Percentiles rank a stretch among this genome's conserved stretches.
phyloP scores from a whole-genome alignment of 2,113 vertebrate species.

The Tonatia bakeri region DNA sequence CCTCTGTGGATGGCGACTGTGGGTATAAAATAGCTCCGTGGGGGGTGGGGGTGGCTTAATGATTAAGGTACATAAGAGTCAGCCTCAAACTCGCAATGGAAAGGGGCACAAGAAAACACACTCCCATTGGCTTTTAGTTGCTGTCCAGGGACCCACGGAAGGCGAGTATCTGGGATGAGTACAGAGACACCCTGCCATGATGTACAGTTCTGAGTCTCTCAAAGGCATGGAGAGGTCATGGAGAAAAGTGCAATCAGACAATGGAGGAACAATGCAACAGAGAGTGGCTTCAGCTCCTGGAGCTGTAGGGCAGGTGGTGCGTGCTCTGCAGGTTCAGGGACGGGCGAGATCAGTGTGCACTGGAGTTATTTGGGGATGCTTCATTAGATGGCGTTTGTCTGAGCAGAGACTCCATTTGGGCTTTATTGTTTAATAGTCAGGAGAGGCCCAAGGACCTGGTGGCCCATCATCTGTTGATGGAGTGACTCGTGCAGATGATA shows the following conservation, averaged over 20 bases:
- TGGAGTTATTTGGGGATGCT: neutral
- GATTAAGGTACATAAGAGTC: neutral
- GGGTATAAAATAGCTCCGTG: neutral
- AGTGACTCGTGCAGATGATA: constrained; percentile 22
- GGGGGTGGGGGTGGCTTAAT: neutral
- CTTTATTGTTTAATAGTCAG: constrained; percentile 9
- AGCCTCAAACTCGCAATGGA: neutral
- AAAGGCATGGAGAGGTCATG: neutral
- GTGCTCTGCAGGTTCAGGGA: neutral
- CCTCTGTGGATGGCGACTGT: neutral
- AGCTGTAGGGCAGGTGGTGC: neutral
- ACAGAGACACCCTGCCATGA: neutral
- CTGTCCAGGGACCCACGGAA: fast-evolving
- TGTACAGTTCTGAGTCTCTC: neutral
- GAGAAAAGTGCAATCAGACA: neutral
- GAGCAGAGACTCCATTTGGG: neutral
- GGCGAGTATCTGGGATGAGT: neutral
- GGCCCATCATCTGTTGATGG: constrained; percentile 21
- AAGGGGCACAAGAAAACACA: neutral
- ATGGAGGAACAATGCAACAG: neutral
- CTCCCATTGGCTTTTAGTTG: neutral
- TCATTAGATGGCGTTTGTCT: neutral
- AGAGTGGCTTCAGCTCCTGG: neutral
- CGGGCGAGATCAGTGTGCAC: too few relatives aligned
- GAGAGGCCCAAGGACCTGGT: neutral